Evolutionary conservation across 2,888 invertebrate species (phyloP).

Genomic region (Campoletis raptor): DNA sequence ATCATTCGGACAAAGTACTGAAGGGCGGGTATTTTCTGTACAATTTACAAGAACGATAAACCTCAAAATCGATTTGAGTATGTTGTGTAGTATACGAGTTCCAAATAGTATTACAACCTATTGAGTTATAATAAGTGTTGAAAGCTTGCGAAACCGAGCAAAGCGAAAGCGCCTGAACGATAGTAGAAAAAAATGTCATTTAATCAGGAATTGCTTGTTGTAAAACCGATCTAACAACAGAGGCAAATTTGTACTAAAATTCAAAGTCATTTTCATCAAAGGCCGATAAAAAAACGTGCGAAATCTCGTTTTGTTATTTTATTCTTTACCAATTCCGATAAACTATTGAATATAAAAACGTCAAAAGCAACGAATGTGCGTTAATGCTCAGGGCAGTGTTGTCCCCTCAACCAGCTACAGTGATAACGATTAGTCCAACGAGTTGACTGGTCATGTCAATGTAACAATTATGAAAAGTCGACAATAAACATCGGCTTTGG

Average conservation of each 20-base stretch:
- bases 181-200: conserved; percentile 22
- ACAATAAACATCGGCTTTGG: conserved; percentile 73
- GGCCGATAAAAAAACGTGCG: neutral
- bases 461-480: conserved; percentile 66
- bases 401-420: conserved; percentile 31
- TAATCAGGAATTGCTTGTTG: neutral
- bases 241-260: neutral
- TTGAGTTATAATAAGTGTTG: conserved; percentile 3
- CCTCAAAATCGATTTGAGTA: neutral
- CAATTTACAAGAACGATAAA: neutral
- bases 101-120: conserved; percentile 4
- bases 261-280: neutral
- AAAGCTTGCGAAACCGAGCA: neutral
- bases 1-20: neutral
- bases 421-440: conserved; percentile 38
- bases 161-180: conserved; percentile 25
- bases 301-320: conserved; percentile 32
- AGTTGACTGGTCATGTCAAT: conserved; percentile 51
- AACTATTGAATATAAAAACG: conserved; percentile 55
- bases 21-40: neutral
- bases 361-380: conserved; percentile 48
- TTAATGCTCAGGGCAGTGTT: conserved; percentile 25
- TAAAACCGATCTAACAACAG: neutral
- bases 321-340: conserved; percentile 8
- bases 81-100: neutral